Percentiles rank a stretch among this genome's conserved stretches.
These are phyloP conservation scores for Ectemnius lituratus DNA, from an alignment of 2,888 invertebrate species.

Conservation along the genomic window DNA sequence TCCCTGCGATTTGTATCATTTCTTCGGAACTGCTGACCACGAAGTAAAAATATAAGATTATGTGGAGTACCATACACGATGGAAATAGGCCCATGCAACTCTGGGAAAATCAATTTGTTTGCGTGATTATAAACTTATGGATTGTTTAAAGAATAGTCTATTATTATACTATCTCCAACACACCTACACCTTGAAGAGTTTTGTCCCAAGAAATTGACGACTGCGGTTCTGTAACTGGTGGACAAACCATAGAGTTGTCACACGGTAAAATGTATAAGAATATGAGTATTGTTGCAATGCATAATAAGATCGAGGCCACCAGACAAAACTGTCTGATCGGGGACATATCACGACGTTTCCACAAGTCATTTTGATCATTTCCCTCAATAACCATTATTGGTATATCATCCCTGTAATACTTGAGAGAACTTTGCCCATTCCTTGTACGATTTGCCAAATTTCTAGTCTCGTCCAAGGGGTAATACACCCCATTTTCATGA, in stretches of 20 bases:
- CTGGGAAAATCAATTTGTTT: constrained; percentile 60
- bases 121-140: neutral
- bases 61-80: constrained; percentile 67
- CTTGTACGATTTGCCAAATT: constrained; percentile 64
- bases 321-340: constrained; percentile 84
- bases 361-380: constrained; percentile 69
- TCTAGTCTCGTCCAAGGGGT: constrained; percentile 70
- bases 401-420: constrained; percentile 71
- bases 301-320: constrained; percentile 84
- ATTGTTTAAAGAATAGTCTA: neutral
- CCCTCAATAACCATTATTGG: constrained; percentile 73
- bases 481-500: constrained; percentile 69
- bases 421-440: constrained; percentile 67
- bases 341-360: constrained; percentile 81
- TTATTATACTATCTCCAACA: constrained; percentile 35
- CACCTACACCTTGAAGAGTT: constrained; percentile 76
- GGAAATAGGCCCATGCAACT: constrained; percentile 72
- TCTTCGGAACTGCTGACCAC: constrained; percentile 78
- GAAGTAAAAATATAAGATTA: constrained; percentile 86
- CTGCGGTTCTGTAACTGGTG: constrained; percentile 68
- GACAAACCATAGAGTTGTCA: constrained; percentile 84
- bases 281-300: constrained; percentile 84
- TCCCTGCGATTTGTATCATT: constrained; percentile 60
- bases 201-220: constrained; percentile 75
- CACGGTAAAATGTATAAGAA: constrained; percentile 89